phyloP scores from a whole-genome alignment of 2,113 vertebrate genomes.

The Phoxinus phoxinus region DNA sequence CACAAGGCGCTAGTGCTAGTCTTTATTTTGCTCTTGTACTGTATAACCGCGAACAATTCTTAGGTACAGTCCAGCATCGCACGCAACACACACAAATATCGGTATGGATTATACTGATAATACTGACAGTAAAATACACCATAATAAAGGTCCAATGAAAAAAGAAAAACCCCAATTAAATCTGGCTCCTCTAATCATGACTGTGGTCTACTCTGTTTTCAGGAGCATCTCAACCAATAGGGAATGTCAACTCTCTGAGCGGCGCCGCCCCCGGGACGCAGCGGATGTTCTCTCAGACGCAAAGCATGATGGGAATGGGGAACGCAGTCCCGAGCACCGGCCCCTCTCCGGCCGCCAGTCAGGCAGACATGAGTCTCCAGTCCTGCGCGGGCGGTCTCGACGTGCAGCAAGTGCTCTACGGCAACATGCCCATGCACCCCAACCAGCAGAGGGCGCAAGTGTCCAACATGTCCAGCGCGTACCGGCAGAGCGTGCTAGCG shows the following conservation, averaged over 20 bases:
- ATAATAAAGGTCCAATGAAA: too few species aligned
- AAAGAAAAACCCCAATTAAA: too few species aligned
- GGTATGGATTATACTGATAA: too few species aligned
- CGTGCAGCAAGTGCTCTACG: conserved; percentile 82
- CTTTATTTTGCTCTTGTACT: too few species aligned
- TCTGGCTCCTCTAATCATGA: not conserved
- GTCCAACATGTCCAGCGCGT: conserved; percentile 75
- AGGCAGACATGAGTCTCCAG: conserved; percentile 82
- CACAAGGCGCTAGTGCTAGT: too few species aligned
- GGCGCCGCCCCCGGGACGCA: conserved; percentile 81
- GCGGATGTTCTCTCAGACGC: conserved; percentile 88
- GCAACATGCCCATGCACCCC: conserved; percentile 80
- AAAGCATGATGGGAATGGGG: conserved; percentile 86
- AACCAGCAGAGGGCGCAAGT: conserved; percentile 77
- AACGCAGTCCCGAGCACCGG: conserved; percentile 72
- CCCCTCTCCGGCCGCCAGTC: conserved; percentile 74
- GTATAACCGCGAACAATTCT: too few species aligned
- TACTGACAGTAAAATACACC: too few species aligned
- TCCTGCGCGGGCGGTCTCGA: conserved; percentile 84
- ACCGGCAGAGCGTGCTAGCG: conserved; percentile 83
- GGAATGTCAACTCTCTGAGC: conserved; percentile 81
- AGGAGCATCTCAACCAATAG: conserved; percentile 86
- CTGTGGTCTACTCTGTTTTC: conserved; percentile 35
- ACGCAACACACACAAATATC: too few species aligned
- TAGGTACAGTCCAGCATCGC: too few species aligned